Evolutionary conservation across 1,140 invertebrate genomes (phyloP).

Genomic region (Lysiphlebus fabarum): DNA sequence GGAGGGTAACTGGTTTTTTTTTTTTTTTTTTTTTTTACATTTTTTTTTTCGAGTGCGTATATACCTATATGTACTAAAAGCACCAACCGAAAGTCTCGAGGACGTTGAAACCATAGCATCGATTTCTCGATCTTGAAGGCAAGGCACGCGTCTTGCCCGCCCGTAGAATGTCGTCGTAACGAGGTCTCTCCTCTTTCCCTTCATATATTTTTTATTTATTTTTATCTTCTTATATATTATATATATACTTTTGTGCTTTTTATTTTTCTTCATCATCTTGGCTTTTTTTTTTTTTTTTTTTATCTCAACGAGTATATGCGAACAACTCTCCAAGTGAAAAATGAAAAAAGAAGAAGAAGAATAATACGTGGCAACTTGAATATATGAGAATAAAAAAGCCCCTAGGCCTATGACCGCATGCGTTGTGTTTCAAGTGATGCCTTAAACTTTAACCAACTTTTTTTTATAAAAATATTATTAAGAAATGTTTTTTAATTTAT

Average conservation of each 20-base stretch:
- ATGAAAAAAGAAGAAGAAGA: too few species aligned
- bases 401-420: conserved; percentile 15
- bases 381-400: not conserved
- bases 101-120: conserved; percentile 33
- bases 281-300: conserved; percentile 9
- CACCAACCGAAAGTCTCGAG: conserved; percentile 25
- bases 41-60: too few species aligned
- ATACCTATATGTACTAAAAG: too few species aligned
- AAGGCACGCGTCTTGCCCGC: conserved; percentile 51
- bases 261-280: conserved; percentile 3
- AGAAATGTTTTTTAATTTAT: too few species aligned
- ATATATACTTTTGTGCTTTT: conserved; percentile 7
- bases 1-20: too few species aligned
- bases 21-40: too few species aligned
- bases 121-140: conserved; percentile 50
- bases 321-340: conserved; percentile 14
- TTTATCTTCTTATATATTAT: conserved; percentile 8
- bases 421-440: conserved; percentile 33
- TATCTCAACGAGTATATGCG: conserved; percentile 7
- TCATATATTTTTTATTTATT: conserved; percentile 4
- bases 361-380: conserved; percentile 2
- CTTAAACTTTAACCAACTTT: conserved; percentile 10
- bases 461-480: too few species aligned
- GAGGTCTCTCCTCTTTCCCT: conserved; percentile 38
- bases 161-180: conserved; percentile 54